Conservation (phyloP, 2,888 invertebrate species). For the Elmis aenea region DNA sequence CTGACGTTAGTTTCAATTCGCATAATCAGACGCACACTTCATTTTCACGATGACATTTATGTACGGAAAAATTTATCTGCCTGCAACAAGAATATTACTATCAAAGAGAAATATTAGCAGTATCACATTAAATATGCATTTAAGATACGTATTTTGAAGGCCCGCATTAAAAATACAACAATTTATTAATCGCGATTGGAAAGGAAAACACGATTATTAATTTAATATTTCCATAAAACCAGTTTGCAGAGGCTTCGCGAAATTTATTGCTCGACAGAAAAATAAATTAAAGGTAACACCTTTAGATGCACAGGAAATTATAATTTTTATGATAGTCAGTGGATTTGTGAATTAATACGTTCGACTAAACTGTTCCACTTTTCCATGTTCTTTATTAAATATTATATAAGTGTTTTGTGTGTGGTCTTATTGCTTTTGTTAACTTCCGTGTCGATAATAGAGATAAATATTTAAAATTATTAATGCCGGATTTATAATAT, state of each 20-base stretch:
- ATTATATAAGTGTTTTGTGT: not conserved
- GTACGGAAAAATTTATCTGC: conserved; percentile 6
- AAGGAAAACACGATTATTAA: conserved; percentile 28
- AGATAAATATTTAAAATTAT: too few relatives aligned
- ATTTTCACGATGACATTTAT: conserved; percentile 8
- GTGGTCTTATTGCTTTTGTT: not conserved
- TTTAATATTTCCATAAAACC: conserved; percentile 26
- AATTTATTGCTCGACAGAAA: conserved; percentile 22
- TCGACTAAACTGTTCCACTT: not conserved
- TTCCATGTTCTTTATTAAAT: too few relatives aligned
- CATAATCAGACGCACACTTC: conserved; percentile 13
- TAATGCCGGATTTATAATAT: too few relatives aligned
- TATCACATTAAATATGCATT: conserved; percentile 9
- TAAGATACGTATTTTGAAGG: conserved; percentile 10
- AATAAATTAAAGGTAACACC: conserved; percentile 24
- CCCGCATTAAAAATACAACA: conserved; percentile 18
- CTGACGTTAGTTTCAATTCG: conserved; percentile 5
- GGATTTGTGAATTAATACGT: conserved; percentile 11
- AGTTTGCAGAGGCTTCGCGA: conserved; percentile 22
- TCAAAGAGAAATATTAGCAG: conserved; percentile 8
- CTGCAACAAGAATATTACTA: conserved; percentile 2
- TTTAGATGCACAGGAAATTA: conserved; percentile 14
- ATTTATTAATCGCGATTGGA: conserved; percentile 26
- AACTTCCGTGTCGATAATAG: too few relatives aligned
- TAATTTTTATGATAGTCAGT: conserved; percentile 11